These are phyloP conservation scores for Ploceus nigricollis DNA, from an alignment of 2,113 vertebrate species.

Conservation along the genomic window DNA sequence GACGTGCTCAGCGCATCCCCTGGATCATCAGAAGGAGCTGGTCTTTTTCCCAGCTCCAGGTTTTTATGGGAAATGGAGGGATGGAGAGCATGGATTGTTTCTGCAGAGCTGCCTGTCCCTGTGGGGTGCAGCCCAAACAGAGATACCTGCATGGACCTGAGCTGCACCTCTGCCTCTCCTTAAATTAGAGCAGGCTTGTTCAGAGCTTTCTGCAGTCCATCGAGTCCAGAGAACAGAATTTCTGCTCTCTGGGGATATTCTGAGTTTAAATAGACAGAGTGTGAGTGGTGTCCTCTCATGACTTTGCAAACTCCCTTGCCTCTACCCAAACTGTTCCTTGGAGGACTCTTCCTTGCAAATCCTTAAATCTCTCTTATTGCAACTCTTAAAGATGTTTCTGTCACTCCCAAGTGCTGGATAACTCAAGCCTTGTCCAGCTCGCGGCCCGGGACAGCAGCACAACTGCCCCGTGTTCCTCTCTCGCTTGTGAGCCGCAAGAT, in stretches of 20 bases:
- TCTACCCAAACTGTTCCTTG: neutral
- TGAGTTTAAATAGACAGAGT: neutral
- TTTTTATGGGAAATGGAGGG: neutral
- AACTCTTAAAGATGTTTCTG: rapidly evolving
- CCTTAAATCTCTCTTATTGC: neutral
- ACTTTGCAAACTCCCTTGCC: neutral
- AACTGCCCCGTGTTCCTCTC: neutral
- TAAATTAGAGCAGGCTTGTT: neutral
- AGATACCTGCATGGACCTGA: neutral
- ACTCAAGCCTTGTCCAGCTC: neutral
- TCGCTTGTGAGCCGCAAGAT: neutral
- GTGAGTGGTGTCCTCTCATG: neutral
- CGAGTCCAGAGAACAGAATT: neutral
- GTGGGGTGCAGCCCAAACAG: neutral
- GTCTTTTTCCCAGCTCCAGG: neutral
- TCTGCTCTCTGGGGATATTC: neutral
- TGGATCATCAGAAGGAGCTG: neutral
- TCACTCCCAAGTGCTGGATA: neutral
- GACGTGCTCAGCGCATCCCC: neutral
- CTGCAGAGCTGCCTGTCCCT: neutral
- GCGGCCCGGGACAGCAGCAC: neutral
- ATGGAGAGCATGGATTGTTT: neutral
- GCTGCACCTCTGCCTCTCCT: neutral
- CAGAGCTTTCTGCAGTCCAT: neutral
- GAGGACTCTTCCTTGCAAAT: neutral